phyloP scores from a whole-genome alignment of 2,888 invertebrate genomes.

The Diachrysia chrysitis region DNA sequence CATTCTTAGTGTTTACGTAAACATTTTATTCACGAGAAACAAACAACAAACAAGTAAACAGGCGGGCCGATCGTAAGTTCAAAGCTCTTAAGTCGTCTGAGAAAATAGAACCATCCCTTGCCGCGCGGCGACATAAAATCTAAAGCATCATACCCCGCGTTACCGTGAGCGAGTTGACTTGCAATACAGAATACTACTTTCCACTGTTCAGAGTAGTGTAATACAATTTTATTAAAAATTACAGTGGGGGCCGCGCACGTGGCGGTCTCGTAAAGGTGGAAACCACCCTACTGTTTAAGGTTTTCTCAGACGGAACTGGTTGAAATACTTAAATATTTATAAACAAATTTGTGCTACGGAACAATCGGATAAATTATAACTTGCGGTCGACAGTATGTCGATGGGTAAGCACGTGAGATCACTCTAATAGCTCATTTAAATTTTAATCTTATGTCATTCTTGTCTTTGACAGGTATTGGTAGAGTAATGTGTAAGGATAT shows the following conservation, averaged over 20 bases:
- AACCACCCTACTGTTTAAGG: slow-evolving; percentile 51
- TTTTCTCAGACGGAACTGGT: slow-evolving; percentile 11
- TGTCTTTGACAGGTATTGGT: too few relatives aligned
- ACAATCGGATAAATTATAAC: too few relatives aligned
- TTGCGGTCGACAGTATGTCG: too few relatives aligned
- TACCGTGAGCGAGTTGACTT: slow-evolving; percentile 57
- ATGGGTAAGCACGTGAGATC: too few relatives aligned
- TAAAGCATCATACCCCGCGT: slow-evolving; percentile 41
- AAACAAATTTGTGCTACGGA: too few relatives aligned
- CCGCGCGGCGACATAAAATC: slow-evolving; percentile 43
- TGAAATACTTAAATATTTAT: neutral
- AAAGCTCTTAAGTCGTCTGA: slow-evolving; percentile 13
- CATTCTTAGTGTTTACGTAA: neutral
- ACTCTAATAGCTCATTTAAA: too few relatives aligned
- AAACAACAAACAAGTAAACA: slow-evolving; percentile 18
- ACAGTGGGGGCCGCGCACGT: slow-evolving; percentile 72
- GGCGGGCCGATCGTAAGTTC: slow-evolving; percentile 10
- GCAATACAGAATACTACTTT: slow-evolving; percentile 57
- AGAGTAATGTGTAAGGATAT: neutral
- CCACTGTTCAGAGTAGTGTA: slow-evolving; percentile 63
- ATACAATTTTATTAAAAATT: slow-evolving; percentile 80
- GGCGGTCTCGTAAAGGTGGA: slow-evolving; percentile 78
- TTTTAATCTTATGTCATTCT: too few relatives aligned
- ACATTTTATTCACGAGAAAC: slow-evolving; percentile 14
- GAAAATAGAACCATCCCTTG: slow-evolving; percentile 36